These are phyloP conservation scores for Chrysina gloriosa DNA, from an alignment of 2,888 invertebrate species.

Conservation along the genomic window DNA sequence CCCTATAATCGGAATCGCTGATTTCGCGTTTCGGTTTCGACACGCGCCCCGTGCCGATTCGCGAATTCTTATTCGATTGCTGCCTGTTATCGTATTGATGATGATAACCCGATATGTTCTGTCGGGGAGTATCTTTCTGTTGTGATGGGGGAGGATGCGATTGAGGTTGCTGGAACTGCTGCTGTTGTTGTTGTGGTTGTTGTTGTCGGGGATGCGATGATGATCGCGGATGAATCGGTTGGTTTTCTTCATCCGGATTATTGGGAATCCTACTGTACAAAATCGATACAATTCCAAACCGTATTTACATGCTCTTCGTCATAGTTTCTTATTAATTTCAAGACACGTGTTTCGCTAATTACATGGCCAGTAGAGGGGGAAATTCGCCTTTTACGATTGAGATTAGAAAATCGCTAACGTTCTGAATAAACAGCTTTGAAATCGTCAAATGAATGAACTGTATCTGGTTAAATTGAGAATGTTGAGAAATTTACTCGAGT, in stretches of 20 bases:
- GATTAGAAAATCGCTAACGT: no score
- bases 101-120: constrained; percentile 32
- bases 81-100: constrained; percentile 41
- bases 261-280: constrained; percentile 17
- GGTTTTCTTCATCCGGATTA: constrained; percentile 24
- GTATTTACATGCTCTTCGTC: no score
- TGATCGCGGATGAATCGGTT: constrained; percentile 40
- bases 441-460: no score
- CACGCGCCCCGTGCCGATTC: constrained; percentile 57
- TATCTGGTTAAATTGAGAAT: no score
- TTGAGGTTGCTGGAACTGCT: constrained; percentile 26
- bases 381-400: no score
- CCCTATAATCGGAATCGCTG: constrained; percentile 61
- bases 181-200: constrained; percentile 25
- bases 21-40: constrained; percentile 59
- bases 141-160: constrained; percentile 9
- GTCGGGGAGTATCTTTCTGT: constrained; percentile 19
- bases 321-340: no score
- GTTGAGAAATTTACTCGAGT: no score
- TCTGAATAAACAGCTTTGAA: no score
- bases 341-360: no score
- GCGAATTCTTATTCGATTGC: constrained; percentile 46
- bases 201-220: constrained; percentile 27
- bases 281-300: no score
- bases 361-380: no score